phyloP scores from a whole-genome alignment of 2,113 vertebrate species.

The Picathartes gymnocephalus region DNA sequence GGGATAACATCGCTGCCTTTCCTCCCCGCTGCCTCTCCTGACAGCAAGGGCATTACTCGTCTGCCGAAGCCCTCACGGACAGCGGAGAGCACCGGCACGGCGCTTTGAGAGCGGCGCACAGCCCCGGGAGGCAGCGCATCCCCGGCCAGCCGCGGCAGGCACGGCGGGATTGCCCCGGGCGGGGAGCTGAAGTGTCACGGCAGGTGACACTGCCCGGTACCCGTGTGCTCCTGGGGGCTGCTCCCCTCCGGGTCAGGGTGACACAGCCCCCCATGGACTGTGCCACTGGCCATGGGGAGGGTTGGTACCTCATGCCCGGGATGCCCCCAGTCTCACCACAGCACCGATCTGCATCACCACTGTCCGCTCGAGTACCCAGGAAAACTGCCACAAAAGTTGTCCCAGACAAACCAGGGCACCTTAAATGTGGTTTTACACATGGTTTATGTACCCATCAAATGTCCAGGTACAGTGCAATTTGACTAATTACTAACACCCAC shows the following conservation, averaged over 20 bases:
- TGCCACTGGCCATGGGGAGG: rapidly evolving
- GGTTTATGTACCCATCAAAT: not conserved
- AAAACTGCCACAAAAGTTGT: not conserved
- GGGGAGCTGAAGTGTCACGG: rapidly evolving
- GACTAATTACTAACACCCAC: not conserved
- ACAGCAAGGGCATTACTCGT: rapidly evolving
- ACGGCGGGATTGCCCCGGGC: not conserved
- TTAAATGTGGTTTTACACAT: not conserved
- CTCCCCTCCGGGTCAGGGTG: no score
- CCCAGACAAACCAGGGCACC: not conserved
- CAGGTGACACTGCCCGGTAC: not conserved
- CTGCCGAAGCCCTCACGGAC: not conserved
- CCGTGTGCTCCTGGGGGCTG: rapidly evolving
- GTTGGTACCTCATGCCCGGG: rapidly evolving
- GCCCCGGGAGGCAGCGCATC: not conserved
- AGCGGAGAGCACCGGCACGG: not conserved
- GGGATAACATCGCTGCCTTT: rapidly evolving
- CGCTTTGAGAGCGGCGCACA: not conserved
- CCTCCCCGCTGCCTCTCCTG: not conserved
- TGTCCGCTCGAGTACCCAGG: not conserved
- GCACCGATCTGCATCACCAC: rapidly evolving
- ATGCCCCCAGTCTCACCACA: not conserved
- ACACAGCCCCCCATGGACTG: rapidly evolving
- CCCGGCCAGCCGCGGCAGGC: not conserved
- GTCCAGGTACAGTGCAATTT: not conserved